phyloP scores from a whole-genome alignment of 1,140 invertebrate genomes.

The Cyclina sinensis region DNA sequence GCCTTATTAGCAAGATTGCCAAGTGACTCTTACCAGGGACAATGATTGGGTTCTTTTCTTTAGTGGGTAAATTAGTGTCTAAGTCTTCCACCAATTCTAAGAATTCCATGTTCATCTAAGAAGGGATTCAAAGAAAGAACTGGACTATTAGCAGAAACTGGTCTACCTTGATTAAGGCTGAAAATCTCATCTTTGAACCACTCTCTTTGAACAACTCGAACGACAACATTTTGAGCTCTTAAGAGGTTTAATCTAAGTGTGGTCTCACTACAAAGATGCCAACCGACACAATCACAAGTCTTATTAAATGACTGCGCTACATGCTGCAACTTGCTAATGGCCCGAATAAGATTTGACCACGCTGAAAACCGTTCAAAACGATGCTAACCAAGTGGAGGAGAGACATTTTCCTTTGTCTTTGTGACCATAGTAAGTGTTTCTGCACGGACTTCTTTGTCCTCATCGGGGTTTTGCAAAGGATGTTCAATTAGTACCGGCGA shows the following conservation, averaged over 20 bases:
- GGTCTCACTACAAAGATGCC: slow-evolving; percentile 18
- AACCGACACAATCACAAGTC: not conserved
- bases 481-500: not conserved
- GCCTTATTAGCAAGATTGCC: not conserved
- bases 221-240: not conserved
- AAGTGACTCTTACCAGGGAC: not conserved
- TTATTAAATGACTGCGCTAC: not conserved
- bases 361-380: not conserved
- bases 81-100: slow-evolving; percentile 36
- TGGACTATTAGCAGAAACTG: not conserved
- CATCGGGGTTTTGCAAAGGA: not conserved
- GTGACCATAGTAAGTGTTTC: no score
- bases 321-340: not conserved
- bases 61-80: no score
- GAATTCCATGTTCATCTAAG: slow-evolving; percentile 15
- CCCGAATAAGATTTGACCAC: not conserved
- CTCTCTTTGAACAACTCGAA: not conserved
- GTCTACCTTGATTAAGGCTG: slow-evolving; percentile 8
- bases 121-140: slow-evolving; percentile 6
- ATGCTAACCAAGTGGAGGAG: not conserved
- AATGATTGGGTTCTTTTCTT: not conserved
- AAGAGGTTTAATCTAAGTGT: no score
- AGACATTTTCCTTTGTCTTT: no score
- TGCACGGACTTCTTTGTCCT: not conserved
- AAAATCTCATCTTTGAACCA: slow-evolving; percentile 44